Conservation (phyloP, 2,797 vertebrate species). For the Carcharodon carcharias region DNA sequence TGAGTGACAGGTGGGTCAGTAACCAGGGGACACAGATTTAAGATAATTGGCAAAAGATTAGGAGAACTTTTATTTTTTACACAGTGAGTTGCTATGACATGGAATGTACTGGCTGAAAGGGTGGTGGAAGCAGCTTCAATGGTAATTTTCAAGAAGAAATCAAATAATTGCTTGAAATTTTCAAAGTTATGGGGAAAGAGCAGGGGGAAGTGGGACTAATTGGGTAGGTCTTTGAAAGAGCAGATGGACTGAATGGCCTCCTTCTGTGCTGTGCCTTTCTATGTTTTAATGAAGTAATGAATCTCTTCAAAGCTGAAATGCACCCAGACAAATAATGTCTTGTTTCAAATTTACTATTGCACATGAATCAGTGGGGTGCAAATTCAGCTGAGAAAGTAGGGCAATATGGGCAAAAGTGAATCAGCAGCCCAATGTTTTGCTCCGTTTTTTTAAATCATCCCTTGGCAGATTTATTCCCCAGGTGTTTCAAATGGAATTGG, state of each 20-base stretch:
- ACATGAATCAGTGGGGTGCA: background rate
- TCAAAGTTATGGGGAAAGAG: background rate
- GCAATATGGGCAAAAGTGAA: too few relatives aligned
- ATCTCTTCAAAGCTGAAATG: background rate
- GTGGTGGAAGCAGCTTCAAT: too few relatives aligned
- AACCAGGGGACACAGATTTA: background rate
- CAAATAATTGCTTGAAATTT: background rate
- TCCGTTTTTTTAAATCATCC: background rate
- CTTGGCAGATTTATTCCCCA: too few relatives aligned
- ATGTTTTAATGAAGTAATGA: background rate
- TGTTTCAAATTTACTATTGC: background rate
- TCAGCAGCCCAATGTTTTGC: background rate
- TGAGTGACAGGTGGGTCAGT: background rate
- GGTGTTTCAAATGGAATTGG: background rate
- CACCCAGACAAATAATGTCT: background rate
- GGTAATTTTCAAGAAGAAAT: too few relatives aligned
- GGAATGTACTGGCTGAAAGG: too few relatives aligned
- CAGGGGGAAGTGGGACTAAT: background rate
- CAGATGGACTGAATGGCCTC: background rate
- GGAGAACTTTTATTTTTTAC: too few relatives aligned
- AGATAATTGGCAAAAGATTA: background rate
- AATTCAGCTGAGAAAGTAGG: background rate
- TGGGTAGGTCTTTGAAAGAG: background rate
- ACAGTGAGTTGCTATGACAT: too few relatives aligned
- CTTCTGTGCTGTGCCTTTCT: background rate